Evolutionary conservation across 1,140 invertebrate species (phyloP).

Genomic region (Drosophila nigromelanica): DNA sequence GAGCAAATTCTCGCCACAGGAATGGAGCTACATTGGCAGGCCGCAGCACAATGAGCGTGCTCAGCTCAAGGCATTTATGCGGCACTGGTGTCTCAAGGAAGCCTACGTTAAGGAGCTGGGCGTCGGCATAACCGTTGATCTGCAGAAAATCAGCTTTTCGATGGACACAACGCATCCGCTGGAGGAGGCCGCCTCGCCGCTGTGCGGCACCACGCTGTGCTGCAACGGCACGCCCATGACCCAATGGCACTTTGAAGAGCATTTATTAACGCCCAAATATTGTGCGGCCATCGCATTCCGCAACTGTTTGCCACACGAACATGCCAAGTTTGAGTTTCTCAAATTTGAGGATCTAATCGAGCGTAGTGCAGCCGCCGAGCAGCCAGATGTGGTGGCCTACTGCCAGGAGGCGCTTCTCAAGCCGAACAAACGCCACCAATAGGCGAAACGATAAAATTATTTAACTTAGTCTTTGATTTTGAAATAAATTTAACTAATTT

Average conservation of each 20-base stretch:
- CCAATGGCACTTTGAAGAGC: conserved; percentile 95
- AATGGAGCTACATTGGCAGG: conserved; percentile 91
- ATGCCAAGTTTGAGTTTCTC: conserved; percentile 84
- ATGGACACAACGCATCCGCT: conserved; percentile 85
- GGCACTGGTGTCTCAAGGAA: conserved; percentile 98
- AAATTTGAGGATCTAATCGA: conserved; percentile 86
- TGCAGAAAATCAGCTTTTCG: conserved; percentile 90
- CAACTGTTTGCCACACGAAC: conserved; percentile 55
- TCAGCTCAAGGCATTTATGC: conserved; percentile 90
- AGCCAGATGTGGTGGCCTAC: conserved; percentile 85
- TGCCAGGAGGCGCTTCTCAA: conserved; percentile 75
- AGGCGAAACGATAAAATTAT: conserved; percentile 11
- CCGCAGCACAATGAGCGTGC: conserved; percentile 84
- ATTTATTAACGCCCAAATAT: conserved; percentile 91
- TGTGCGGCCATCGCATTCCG: conserved; percentile 91
- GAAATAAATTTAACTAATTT: conserved; percentile 25
- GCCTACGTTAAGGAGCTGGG: conserved; percentile 97
- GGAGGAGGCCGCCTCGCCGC: conserved; percentile 84
- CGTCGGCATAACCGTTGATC: conserved; percentile 91
- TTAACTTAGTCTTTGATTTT: conserved; percentile 25
- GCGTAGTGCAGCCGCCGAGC: conserved; percentile 63
- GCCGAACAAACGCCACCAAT: conserved; percentile 48
- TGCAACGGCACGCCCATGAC: conserved; percentile 86
- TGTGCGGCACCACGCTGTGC: conserved; percentile 88
- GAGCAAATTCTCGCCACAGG: conserved; percentile 90